phyloP scores from a whole-genome alignment of 2,113 vertebrate genomes.

The Misgurnus mizolepis region DNA sequence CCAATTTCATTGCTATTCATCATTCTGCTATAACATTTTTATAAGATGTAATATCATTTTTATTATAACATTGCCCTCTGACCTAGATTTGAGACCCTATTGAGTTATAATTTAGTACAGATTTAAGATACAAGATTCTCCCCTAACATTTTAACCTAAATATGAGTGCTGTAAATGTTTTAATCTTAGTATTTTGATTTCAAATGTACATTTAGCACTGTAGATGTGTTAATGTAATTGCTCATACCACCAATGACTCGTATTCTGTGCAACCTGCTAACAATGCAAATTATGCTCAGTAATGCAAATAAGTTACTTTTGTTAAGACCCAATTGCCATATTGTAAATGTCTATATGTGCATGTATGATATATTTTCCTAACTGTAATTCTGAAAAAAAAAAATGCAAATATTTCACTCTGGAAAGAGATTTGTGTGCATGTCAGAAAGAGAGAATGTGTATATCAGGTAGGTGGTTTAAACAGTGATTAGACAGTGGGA shows the following conservation, averaged over 20 bases:
- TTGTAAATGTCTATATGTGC: too few relatives aligned
- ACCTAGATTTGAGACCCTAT: too few relatives aligned
- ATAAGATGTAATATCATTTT: too few relatives aligned
- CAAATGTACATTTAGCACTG: background rate
- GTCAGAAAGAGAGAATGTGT: slow-evolving; percentile 30
- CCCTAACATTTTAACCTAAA: slow-evolving; percentile 3
- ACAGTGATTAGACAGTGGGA: slow-evolving; percentile 76
- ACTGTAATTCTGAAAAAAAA: background rate
- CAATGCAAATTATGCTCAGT: too few relatives aligned
- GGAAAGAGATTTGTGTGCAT: background rate
- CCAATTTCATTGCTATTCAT: too few relatives aligned
- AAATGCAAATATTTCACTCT: slow-evolving; percentile 56
- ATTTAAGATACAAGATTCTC: background rate
- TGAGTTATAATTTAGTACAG: background rate
- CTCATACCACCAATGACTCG: background rate
- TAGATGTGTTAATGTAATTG: background rate
- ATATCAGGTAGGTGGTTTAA: slow-evolving; percentile 70
- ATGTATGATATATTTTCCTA: background rate
- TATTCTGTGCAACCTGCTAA: too few relatives aligned
- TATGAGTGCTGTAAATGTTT: background rate
- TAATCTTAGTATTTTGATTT: background rate
- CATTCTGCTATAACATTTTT: too few relatives aligned
- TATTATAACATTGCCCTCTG: too few relatives aligned
- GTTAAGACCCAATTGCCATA: too few relatives aligned
- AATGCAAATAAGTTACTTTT: too few relatives aligned